Evolutionary conservation across 1,140 invertebrate species (phyloP).

Genomic region (Myzus persicae): DNA sequence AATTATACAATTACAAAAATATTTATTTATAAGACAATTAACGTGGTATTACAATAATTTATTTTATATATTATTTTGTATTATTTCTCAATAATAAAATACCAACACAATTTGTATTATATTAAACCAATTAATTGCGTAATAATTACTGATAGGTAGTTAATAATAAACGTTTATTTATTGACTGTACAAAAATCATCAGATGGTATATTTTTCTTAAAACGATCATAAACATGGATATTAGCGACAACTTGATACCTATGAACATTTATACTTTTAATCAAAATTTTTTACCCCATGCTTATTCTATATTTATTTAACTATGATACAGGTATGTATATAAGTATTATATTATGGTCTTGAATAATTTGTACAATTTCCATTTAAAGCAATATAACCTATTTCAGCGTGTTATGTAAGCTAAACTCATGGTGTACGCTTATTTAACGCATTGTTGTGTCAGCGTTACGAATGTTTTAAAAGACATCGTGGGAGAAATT

Average conservation of each 20-base stretch:
- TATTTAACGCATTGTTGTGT: slow-evolving; percentile 43
- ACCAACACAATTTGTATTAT: too few species aligned
- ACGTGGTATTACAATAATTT: not conserved
- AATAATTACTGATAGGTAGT: too few species aligned
- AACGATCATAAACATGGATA: too few species aligned
- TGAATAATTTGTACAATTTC: not conserved
- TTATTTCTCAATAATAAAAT: too few species aligned
- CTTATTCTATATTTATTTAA: not conserved
- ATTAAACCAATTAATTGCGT: too few species aligned
- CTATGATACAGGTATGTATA: not conserved
- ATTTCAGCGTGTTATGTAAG: not conserved
- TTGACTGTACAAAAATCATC: too few species aligned
- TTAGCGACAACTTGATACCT: too few species aligned
- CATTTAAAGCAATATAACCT: slow-evolving; percentile 10
- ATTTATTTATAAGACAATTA: not conserved
- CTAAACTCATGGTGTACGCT: not conserved
- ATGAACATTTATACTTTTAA: too few species aligned
- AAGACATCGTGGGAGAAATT: not conserved
- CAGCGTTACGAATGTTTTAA: not conserved
- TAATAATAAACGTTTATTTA: too few species aligned
- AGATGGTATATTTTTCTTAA: too few species aligned
- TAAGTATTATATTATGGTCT: not conserved
- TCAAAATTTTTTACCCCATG: not conserved
- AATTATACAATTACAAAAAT: not conserved
- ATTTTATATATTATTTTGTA: too few species aligned